Evolutionary conservation across 2,888 invertebrate species (phyloP), one percentile per base, ranked within the genome.

Genomic region (Stenoptilia bipunctidactyla): DNA sequence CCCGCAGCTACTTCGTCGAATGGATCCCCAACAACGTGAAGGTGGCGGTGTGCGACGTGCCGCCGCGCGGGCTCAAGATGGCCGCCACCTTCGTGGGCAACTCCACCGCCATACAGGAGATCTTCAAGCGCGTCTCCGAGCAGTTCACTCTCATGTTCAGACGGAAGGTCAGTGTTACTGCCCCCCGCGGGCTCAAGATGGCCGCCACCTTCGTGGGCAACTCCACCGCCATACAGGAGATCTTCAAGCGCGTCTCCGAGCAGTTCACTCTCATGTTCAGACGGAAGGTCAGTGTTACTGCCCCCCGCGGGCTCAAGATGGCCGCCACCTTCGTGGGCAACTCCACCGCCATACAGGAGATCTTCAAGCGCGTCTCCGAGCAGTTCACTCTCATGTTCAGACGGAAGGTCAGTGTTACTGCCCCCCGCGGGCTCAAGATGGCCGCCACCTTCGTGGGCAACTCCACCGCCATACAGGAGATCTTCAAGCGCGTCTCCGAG

Each of bases 21-120:
- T 92, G 95, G 94, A 94, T 95, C 56, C 94, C 94, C 1, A 93
- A 94, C 79, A 94, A 94, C 67, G 90, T 94, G 49, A 94, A 93
- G 77, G 92, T 92, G 52, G 92, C 93, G 1, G 92, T 92, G 48
- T 94, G 93, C 57, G 93, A 94, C 79, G 92, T 94, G 54, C 92
- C 94, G 27, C 93, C 94, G 37, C 87, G 92, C 55, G 93, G 94
- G n/a, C 86, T 95, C 48, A 92, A 92, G 77, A 94, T 95, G 93
- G 90, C 94, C n/a, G 91, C 92, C 53, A 94, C 94, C 2, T 94
- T 95, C 72, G 92, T 95, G 47, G 94, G 93, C 46, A 93, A 94
- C 77, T 86, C 92, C 40, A 94, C 94, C 33, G 92, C 94, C 49
- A 93, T 94, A 54, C 93, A 94, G 71, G 93, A 94, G 79, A 88